Conservation (phyloP, 2,797 vertebrate genomes). For the Leucoraja ocellata region DNA sequence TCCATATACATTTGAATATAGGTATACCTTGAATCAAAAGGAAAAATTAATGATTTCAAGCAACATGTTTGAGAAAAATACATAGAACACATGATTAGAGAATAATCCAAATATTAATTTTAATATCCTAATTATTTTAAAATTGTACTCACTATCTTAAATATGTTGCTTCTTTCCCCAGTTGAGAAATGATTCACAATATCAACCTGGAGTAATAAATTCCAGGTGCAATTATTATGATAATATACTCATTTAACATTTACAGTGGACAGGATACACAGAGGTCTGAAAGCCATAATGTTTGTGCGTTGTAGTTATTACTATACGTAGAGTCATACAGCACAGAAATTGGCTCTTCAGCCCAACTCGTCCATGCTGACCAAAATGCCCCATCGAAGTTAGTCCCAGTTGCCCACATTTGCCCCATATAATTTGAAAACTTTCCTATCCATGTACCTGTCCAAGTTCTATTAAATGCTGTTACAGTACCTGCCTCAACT, state of each 20-base stretch:
- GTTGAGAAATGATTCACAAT: not conserved
- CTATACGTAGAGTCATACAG: no score
- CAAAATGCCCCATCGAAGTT: no score
- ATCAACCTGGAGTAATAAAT: not conserved
- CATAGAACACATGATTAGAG: not conserved
- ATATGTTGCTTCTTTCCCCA: not conserved
- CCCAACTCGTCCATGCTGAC: no score
- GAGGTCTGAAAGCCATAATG: not conserved
- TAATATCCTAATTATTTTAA: not conserved
- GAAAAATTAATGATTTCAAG: not conserved
- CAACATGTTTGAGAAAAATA: not conserved
- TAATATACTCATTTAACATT: slow-evolving; percentile 7
- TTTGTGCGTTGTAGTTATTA: not conserved
- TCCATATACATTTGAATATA: no score
- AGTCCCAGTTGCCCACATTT: no score
- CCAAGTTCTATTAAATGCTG: no score
- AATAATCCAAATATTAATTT: not conserved
- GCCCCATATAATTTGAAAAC: no score
- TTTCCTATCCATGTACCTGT: no score
- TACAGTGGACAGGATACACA: not conserved
- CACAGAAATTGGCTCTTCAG: no score
- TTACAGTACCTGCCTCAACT: no score
- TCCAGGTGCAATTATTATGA: not conserved
- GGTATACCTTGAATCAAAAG: not conserved
- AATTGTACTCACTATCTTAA: not conserved